Evolutionary conservation across 2,113 vertebrate genomes (phyloP), one percentile per base, ranked within the genome.

Genomic region (Orcinus orca): DNA sequence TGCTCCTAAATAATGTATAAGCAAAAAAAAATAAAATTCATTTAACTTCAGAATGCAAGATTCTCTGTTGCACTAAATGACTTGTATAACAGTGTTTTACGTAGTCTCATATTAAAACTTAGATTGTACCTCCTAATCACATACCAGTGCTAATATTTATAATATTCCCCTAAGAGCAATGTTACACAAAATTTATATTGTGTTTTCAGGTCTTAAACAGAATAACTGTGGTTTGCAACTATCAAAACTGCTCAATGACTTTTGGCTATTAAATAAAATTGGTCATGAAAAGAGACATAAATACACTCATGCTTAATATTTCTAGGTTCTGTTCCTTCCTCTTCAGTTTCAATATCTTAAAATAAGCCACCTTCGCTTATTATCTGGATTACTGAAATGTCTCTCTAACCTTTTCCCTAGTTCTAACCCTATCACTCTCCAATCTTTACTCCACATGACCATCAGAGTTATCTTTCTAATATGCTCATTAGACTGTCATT

Each of bases 231-330:
- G 3, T 84, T 93, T 90, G n/a, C 29, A 74, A 36, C 14, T 65
- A 88, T 68, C 50, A 55, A 83, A 84, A 84, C 21, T 60, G 33
- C 29, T 92, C 81, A 65, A 6, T 63, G 18, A 60, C 8, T 81
- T 97, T 36, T 55, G 18, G n/a, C 55, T 95, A 91, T 82, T 84
- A 92, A 95, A 70, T 70, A 67, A 95, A 90, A 60, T 2, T 88
- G 47, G 31, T 58, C 88, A 73, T 2, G 41, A 93, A 95, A 95
- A 90, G 2, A 93, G 31, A 86, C 1, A 60, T 6, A 55, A 15
- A 41, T 36, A 63, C 8, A 44, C 47, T 80, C 8, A 60, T 36
- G 67, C 1, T 80, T 83, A 82, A 73, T 18, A 86, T 33, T 92
- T 85, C 62, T 88, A 58, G 2, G 53, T 58, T 95, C 25, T 44